Percentiles rank a stretch among this genome's conserved stretches.
phyloP scores from a whole-genome alignment of 2,797 vertebrate genomes.

The Kryptolebias ocellatus region DNA sequence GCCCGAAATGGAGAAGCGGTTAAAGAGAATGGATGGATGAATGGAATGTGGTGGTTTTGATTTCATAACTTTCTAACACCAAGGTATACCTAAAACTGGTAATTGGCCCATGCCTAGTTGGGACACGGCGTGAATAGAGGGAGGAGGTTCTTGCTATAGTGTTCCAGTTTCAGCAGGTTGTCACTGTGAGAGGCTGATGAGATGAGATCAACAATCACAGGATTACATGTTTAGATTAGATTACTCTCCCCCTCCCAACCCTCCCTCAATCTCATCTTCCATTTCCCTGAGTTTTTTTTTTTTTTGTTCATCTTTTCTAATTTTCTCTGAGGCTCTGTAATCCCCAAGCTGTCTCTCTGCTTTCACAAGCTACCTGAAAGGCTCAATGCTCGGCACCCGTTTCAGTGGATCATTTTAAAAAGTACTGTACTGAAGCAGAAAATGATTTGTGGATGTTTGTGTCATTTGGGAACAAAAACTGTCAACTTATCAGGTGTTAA shows the following conservation, averaged over 20 bases:
- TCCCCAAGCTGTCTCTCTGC: slow-evolving; percentile 58
- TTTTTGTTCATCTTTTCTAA: slow-evolving; percentile 66
- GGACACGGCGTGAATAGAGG: not conserved
- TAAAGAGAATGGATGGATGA: too few species aligned
- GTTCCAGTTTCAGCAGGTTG: slow-evolving; percentile 35
- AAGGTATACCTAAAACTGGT: too few species aligned
- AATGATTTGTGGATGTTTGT: not conserved
- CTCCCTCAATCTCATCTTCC: slow-evolving; percentile 42
- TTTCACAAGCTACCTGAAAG: slow-evolving; percentile 43
- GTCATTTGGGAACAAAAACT: not conserved
- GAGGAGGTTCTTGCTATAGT: slow-evolving; percentile 27
- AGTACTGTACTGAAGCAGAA: not conserved
- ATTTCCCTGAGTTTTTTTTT: slow-evolving; percentile 46
- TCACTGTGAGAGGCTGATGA: slow-evolving; percentile 10
- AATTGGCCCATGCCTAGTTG: not conserved
- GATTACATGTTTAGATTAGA: slow-evolving; percentile 86
- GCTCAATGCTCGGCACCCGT: not conserved
- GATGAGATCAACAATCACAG: slow-evolving; percentile 75
- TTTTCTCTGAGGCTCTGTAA: slow-evolving; percentile 71
- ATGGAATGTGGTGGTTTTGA: not conserved
- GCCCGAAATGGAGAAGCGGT: too few species aligned
- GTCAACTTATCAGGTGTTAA: slow-evolving; percentile 13
- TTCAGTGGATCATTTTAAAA: not conserved
- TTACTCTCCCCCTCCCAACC: slow-evolving; percentile 39
- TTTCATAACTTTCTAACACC: too few species aligned